These are phyloP conservation scores for Euzophera pinguis DNA, from an alignment of 2,888 invertebrate genomes.

Conservation along the genomic window DNA sequence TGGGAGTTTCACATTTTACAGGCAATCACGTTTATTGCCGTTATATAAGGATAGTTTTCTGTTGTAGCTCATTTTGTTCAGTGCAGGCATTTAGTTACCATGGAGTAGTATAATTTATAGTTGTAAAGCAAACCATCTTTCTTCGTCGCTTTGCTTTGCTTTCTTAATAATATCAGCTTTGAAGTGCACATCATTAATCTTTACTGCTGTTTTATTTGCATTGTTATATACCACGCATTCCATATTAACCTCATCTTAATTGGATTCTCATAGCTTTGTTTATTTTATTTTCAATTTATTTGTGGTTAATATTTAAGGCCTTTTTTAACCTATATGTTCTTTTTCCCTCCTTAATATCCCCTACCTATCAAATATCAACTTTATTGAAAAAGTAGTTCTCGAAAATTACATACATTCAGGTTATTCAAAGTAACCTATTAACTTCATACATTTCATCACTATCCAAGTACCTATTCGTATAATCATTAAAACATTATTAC, in stretches of 20 bases:
- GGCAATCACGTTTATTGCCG: slow-evolving; percentile 38
- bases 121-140: slow-evolving; percentile 4
- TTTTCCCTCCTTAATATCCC: too few relatives aligned
- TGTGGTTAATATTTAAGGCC: too few relatives aligned
- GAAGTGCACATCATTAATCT: slow-evolving; percentile 6
- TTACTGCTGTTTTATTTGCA: slow-evolving; percentile 2
- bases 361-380: too few relatives aligned
- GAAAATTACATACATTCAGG: too few relatives aligned
- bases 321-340: too few relatives aligned
- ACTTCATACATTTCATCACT: background rate
- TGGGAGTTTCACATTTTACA: slow-evolving; percentile 62
- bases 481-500: slow-evolving; percentile 9
- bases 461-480: background rate
- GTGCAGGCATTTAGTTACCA: background rate
- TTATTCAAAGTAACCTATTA: background rate
- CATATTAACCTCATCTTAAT: background rate
- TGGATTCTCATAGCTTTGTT: background rate
- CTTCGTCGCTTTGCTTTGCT: background rate
- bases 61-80: slow-evolving; percentile 3
- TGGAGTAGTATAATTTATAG: slow-evolving; percentile 5
- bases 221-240: background rate
- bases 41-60: slow-evolving; percentile 23
- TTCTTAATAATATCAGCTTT: background rate
- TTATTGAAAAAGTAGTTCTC: too few relatives aligned
- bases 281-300: background rate